Base-by-base conservation (phyloP, 2,888 invertebrate species). In the Stegophylla sp. region DNA sequence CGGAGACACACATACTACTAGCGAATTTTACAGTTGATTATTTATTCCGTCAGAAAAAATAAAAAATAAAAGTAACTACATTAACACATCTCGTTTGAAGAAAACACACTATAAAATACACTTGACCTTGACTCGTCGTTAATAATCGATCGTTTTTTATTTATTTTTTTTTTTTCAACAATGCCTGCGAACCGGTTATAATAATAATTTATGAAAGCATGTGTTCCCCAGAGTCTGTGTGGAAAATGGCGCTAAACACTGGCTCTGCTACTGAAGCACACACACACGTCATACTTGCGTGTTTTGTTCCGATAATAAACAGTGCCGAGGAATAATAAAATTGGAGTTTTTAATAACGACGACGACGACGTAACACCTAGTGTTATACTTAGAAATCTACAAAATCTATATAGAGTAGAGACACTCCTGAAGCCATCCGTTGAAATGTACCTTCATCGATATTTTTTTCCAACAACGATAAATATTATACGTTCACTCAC, bases 51-150 rank as follows among this genome's bases (percentile, higher is more conserved):
- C n/a, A n/a, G n/a, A n/a, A n/a, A n/a, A n/a, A n/a, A 1, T 17
- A 34, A 43, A 59, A 63, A 77, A 53, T 12, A 59, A 77, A 77
- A 77, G 56, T 64, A 51, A 75, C n/a, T n/a, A n/a, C 23, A 41
- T n/a, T 28, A 28, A 45, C 45, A 61, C 20, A 53, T 26, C 59
- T 28, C 1, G 26, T 26, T 45, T 61, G 15, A 48, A 23, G 56
- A 41, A 26, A 59, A 66, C 1, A 48, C 1, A 45, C 1, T 73
- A n/a, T n/a, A n/a, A n/a, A n/a, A 48, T 63, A 75, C 64, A 76
- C 75, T 66, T 76, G 75, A 76, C 75, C 75, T 76, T 76, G 53
- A 23, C 17, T 41, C 23, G 41, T 3, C 20, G 48, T 48, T 15
- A 48, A 66, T 26, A 56, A 63, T 41, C 26, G 3, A 66, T 66